Evolutionary conservation across 2,113 vertebrate species (phyloP), one percentile per base, ranked within the genome.

Genomic region (Blennius ocellaris): DNA sequence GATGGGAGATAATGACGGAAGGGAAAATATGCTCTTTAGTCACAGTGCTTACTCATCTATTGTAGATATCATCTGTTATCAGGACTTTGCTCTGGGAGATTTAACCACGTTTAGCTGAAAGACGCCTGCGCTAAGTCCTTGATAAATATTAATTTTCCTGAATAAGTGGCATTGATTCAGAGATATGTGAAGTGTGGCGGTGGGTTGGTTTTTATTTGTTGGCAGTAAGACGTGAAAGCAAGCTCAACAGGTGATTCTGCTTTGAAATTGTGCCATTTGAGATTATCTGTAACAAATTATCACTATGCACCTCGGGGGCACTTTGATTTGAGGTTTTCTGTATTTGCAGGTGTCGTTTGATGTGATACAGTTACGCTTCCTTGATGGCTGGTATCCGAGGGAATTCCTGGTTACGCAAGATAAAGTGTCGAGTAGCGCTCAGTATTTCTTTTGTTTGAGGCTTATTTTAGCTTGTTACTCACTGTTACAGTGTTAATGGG

Each of bases 21-120:
- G 63, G 80, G 36, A 62, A 82, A 80, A 85, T 69, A 56, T 38
- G 40, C 64, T 75, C 54, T 77, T 90, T 82, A 85, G 78, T 90
- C 80, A 82, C 40, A 41, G 84, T 56, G 30, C 52, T 78, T 50
- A 76, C 52, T 56, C 44, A 64, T 88, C 49, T 49, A 73, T 79
- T 69, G 40, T 50, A 74, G 85, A 91, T 89, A 78, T 88, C 44
- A 76, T 90, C 77, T 82, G 48, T 80, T 83, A 90, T 83, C 63
- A 65, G 67, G 51, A 69, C 67, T 61, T 77, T 71, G 57, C 66
- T 51, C 30, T 6, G 57, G 49, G 63, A 81, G 63, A 60, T 83
- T 72, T 81, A 80, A 72, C 38, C 52, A 69, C 68, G 64, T 84
- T 90, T 75, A 82, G 68, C 71, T 68, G 7, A 55, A 37, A 74